Conservation (phyloP, 2,888 invertebrate species). For the Papilio demoleus region DNA sequence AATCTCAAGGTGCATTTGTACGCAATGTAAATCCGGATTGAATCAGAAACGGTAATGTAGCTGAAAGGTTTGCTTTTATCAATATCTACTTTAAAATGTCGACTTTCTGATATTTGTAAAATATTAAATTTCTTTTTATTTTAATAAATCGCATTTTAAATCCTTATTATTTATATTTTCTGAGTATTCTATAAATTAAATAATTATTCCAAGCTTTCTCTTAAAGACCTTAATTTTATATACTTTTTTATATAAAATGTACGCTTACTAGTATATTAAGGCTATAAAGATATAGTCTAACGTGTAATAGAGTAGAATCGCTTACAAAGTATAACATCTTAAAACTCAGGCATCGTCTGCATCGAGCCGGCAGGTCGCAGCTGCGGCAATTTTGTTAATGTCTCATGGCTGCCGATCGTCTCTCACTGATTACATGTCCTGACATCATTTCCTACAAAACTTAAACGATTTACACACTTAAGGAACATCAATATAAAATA, state of each 20-base stretch:
- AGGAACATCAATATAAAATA: background rate
- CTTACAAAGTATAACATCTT: slow-evolving; percentile 12
- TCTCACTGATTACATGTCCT: slow-evolving; percentile 25
- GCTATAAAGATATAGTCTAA: background rate
- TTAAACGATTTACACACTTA: slow-evolving; percentile 14
- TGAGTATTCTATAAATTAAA: too few relatives aligned
- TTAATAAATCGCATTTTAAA: background rate
- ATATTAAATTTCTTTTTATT: background rate
- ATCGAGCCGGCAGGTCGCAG: slow-evolving; percentile 19
- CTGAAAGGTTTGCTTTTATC: background rate
- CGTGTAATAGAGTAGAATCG: background rate
- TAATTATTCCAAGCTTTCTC: too few relatives aligned
- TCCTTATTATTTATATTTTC: too few relatives aligned
- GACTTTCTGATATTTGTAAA: too few relatives aligned
- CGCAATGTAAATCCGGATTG: background rate
- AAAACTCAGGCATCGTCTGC: slow-evolving; percentile 12
- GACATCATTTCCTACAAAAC: slow-evolving; percentile 9
- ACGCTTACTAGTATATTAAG: too few relatives aligned
- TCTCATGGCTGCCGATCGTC: slow-evolving; percentile 31
- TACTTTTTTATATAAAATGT: too few relatives aligned
- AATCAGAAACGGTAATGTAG: background rate
- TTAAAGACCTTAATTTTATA: too few relatives aligned
- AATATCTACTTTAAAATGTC: background rate
- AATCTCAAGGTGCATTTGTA: background rate
- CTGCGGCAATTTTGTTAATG: slow-evolving; percentile 29